Percentiles rank a stretch among this genome's conserved stretches.
These are phyloP conservation scores for Scolopax bukidnonensis DNA, from an alignment of 2,797 vertebrate species.

Conservation along the genomic window DNA sequence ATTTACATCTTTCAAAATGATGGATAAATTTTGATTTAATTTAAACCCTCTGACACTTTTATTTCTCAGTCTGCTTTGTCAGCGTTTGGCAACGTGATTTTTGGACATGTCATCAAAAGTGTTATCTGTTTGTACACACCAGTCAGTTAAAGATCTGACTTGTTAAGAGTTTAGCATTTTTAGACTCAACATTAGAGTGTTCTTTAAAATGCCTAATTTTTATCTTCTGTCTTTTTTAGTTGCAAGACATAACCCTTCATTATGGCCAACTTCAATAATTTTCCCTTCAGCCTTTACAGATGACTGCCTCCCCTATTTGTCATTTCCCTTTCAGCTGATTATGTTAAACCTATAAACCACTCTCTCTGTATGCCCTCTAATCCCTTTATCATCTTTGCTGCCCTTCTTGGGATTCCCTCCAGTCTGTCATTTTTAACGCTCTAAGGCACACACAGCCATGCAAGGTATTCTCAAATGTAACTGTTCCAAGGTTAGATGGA, in stretches of 20 bases:
- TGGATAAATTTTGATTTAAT: constrained; percentile 19
- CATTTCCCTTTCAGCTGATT: constrained; percentile 31
- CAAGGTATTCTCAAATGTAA: background rate
- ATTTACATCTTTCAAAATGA: constrained; percentile 48
- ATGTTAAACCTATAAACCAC: constrained; percentile 48
- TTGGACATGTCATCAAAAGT: background rate
- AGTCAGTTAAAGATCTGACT: background rate
- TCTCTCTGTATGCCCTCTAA: constrained; percentile 21
- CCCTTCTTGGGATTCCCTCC: constrained; percentile 52
- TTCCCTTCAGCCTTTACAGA: constrained; percentile 25
- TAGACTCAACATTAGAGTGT: background rate
- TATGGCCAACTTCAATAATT: background rate
- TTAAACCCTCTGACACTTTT: constrained; percentile 13
- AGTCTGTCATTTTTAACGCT: background rate
- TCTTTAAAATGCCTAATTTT: background rate
- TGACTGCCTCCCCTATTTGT: background rate
- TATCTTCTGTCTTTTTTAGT: background rate
- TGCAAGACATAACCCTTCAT: background rate
- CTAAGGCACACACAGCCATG: background rate
- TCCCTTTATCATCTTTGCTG: constrained; percentile 39
- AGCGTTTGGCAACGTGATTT: background rate
- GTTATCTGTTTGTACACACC: background rate
- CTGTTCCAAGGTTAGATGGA: constrained; percentile 7
- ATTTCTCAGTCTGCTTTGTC: background rate
- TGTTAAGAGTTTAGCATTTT: background rate